Evolutionary conservation across 2,888 invertebrate species (phyloP).

Genomic region (Cerastis rubricosa): DNA sequence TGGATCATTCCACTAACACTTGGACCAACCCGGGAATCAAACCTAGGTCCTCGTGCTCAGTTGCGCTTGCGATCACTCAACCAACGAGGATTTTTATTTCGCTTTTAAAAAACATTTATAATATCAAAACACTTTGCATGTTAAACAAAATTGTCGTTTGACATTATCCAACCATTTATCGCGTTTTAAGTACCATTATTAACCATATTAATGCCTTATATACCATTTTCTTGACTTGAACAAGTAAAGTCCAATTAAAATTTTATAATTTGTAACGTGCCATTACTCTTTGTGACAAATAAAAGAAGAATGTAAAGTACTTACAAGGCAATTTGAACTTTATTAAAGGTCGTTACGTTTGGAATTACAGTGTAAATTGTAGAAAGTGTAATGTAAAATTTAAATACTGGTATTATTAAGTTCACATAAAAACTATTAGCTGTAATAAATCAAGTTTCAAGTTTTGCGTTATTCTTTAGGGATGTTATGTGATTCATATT

Average conservation of each 20-base stretch:
- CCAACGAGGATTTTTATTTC: no score
- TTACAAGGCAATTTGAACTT: slow-evolving; percentile 24
- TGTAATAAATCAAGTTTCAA: slow-evolving; percentile 58
- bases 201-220: slow-evolving; percentile 42
- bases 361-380: not conserved
- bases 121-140: slow-evolving; percentile 40
- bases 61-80: no score
- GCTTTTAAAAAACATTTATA: slow-evolving; percentile 2
- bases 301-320: slow-evolving; percentile 1
- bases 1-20: no score
- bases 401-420: slow-evolving; percentile 14
- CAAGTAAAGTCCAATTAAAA: slow-evolving; percentile 58
- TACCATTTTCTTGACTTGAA: slow-evolving; percentile 49
- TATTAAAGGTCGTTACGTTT: slow-evolving; percentile 13
- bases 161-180: slow-evolving; percentile 37
- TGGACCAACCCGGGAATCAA: no score
- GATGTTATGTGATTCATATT: not conserved
- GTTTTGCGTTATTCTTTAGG: slow-evolving; percentile 8
- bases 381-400: slow-evolving; percentile 11
- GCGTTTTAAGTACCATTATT: slow-evolving; percentile 28
- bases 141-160: slow-evolving; percentile 23
- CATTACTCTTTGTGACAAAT: slow-evolving; percentile 46
- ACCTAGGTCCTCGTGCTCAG: no score
- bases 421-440: slow-evolving; percentile 34
- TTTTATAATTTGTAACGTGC: slow-evolving; percentile 54